A percentile compares a stretch with the other conserved stretches of the same genome.
phyloP scores from a whole-genome alignment of 2,797 vertebrate species.

The Tapera naevia region DNA sequence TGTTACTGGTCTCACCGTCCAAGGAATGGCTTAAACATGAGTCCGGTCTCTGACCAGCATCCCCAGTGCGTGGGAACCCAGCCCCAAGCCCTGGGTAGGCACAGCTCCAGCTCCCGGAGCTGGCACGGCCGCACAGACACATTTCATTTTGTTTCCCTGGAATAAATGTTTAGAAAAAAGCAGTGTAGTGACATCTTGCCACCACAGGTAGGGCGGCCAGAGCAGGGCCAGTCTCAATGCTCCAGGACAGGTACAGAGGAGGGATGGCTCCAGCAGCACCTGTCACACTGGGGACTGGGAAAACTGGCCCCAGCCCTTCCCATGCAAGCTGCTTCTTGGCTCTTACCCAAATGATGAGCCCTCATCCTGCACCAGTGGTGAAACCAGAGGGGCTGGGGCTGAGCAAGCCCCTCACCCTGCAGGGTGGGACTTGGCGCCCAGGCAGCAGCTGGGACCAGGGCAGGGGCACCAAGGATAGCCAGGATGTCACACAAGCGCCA shows the following conservation, averaged over 20 bases:
- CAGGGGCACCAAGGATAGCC: background rate
- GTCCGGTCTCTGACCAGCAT: background rate
- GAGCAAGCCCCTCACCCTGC: background rate
- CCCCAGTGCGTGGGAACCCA: background rate
- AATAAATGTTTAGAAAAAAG: slow-evolving; percentile 35
- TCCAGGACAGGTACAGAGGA: background rate
- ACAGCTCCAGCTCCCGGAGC: background rate
- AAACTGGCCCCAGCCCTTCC: background rate
- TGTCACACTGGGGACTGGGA: background rate
- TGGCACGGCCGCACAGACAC: background rate
- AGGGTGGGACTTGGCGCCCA: background rate
- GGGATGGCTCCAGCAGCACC: background rate
- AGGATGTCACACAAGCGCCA: background rate
- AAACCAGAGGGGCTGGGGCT: background rate
- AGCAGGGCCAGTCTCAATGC: background rate
- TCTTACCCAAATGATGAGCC: background rate
- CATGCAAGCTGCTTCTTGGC: fast-evolving
- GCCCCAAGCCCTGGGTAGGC: background rate
- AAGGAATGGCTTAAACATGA: background rate
- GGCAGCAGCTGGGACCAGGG: background rate
- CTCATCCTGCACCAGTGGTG: background rate
- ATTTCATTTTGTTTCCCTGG: background rate
- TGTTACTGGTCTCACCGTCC: background rate
- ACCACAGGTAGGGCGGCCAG: background rate
- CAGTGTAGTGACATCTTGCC: background rate